Evolutionary conservation across 2,797 vertebrate species (phyloP).

Genomic region (Capromys pilorides): DNA sequence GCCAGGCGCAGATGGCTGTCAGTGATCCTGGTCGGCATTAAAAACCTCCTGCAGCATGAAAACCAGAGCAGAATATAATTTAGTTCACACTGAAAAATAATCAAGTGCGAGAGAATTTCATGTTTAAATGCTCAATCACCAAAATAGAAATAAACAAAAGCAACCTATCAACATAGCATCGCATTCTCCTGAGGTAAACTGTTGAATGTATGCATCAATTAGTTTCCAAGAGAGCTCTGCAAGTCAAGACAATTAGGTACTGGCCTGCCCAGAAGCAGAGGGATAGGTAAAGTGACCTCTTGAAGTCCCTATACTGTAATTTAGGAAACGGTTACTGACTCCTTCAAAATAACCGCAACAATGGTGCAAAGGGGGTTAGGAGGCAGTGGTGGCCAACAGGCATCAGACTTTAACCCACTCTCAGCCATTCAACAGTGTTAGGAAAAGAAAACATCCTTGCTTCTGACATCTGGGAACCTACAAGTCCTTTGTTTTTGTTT

Average conservation of each 20-base stretch:
- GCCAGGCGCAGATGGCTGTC: conserved; percentile 78
- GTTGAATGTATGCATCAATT: conserved; percentile 49
- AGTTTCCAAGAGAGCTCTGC: conserved; percentile 63
- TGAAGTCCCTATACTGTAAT: conserved; percentile 67
- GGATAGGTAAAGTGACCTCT: conserved; percentile 64
- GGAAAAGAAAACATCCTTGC: neutral
- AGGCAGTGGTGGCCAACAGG: conserved; percentile 29
- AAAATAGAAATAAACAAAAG: conserved; percentile 75
- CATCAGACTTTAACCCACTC: conserved; percentile 21
- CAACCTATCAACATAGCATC: conserved; percentile 36
- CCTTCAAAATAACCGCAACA: conserved; percentile 54
- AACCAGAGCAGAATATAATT: conserved; percentile 77
- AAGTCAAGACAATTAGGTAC: conserved; percentile 61
- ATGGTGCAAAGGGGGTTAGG: neutral
- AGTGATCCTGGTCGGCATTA: conserved; percentile 64
- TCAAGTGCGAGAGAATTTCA: conserved; percentile 62
- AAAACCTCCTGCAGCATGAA: conserved; percentile 78
- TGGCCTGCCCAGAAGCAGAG: conserved; percentile 57
- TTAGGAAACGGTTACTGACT: conserved; percentile 63
- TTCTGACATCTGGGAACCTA: neutral
- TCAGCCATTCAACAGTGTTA: neutral
- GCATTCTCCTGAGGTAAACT: conserved; percentile 53
- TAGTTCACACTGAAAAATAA: conserved; percentile 46
- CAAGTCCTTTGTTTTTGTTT: neutral
- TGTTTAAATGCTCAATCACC: conserved; percentile 69